Percentiles rank a stretch among this genome's conserved stretches.
Conservation (phyloP, 2,888 invertebrate genomes). For the Xanthia icteritia region DNA sequence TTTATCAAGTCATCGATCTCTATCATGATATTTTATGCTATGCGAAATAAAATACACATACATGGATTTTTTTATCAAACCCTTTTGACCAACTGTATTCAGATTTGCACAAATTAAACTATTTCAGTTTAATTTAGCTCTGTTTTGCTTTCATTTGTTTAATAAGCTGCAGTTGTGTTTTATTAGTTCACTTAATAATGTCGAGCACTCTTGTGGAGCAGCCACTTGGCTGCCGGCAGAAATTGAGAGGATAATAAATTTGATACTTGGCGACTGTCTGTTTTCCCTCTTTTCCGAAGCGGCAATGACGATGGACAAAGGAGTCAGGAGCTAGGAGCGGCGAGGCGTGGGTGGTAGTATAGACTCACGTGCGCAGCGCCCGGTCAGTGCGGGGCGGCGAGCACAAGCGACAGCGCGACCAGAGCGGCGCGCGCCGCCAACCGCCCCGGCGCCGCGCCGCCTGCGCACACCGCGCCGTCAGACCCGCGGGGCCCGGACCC, state of each 20-base stretch:
- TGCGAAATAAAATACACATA: neutral
- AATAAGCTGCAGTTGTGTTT: neutral
- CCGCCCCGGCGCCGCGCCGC: slow-evolving; percentile 85
- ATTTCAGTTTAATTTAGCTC: neutral
- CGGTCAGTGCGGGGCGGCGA: slow-evolving; percentile 88
- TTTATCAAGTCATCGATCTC: neutral
- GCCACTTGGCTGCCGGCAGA: neutral
- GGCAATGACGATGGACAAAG: slow-evolving; percentile 59
- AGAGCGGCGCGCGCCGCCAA: slow-evolving; percentile 82
- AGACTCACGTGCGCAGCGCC: slow-evolving; percentile 88
- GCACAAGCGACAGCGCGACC: slow-evolving; percentile 82
- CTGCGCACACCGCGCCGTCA: slow-evolving; percentile 82
- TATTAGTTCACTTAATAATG: neutral
- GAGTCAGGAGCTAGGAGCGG: slow-evolving; percentile 61
- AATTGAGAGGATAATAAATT: neutral
- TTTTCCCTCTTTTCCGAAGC: slow-evolving; percentile 49
- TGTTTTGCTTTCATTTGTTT: neutral
- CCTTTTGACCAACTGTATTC: neutral
- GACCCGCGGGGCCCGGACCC: slow-evolving; percentile 49
- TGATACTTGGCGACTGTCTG: slow-evolving; percentile 36
- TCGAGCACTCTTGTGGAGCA: neutral
- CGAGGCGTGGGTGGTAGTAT: slow-evolving; percentile 53
- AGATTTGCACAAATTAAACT: neutral
- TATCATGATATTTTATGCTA: neutral
- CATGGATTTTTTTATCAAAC: neutral